These are phyloP conservation scores for Ciconia nigra DNA, from an alignment of 2,797 vertebrate genomes.

Conservation along the genomic window DNA sequence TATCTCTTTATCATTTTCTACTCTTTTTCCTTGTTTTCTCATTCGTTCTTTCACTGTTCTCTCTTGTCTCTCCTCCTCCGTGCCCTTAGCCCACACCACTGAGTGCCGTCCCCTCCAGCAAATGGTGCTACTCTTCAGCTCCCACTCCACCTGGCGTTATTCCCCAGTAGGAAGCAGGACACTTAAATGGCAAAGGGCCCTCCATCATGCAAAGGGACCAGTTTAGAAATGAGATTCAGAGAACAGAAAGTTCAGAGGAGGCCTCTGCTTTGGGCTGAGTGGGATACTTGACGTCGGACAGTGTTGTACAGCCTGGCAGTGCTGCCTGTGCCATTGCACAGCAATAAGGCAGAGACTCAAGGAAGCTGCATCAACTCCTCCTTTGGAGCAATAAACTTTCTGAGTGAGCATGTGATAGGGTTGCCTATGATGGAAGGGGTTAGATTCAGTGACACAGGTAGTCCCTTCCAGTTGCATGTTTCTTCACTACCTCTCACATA, in stretches of 20 bases:
- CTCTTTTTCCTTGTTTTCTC: neutral
- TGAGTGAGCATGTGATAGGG: neutral
- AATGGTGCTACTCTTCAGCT: neutral
- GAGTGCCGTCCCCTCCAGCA: neutral
- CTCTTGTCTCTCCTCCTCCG: neutral
- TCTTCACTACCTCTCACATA: neutral
- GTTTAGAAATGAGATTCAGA: neutral
- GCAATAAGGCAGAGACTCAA: neutral
- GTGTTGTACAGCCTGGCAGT: accelerated
- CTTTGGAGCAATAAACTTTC: neutral
- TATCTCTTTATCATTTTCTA: neutral
- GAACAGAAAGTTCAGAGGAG: neutral
- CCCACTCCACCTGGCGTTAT: neutral
- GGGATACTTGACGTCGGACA: accelerated
- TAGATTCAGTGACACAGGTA: neutral
- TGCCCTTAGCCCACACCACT: no score
- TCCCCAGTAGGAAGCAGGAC: neutral
- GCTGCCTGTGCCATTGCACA: neutral
- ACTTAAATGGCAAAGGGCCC: neutral
- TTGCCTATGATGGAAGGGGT: neutral
- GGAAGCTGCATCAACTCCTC: neutral
- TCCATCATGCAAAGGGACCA: neutral
- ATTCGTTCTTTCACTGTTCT: neutral
- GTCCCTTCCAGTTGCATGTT: neutral
- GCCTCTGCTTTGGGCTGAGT: neutral